Evolutionary conservation across 1,140 invertebrate genomes (phyloP), one percentile per base, ranked within the genome.

Genomic region (Trichonephila clavipes): DNA sequence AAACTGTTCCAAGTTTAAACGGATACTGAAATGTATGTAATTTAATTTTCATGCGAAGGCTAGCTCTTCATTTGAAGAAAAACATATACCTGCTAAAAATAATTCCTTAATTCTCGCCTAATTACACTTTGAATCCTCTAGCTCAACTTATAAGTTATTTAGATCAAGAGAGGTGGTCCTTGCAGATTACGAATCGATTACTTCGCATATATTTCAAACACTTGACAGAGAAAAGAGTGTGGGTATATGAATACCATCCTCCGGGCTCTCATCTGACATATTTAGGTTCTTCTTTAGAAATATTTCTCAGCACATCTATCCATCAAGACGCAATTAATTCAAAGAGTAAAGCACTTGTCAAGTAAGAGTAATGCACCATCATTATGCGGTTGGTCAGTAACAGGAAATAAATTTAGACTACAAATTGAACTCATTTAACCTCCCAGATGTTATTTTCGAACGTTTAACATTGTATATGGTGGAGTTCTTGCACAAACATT

Each of bases 371-470:
- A 77, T 34, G 72, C 72, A 77, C 72, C 72, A 4, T 19, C 72
- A 40, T 34, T 24, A 77, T 77, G 16, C 72, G 72, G 6, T 40
- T 40, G 72, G 72, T 77, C 72, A 77, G 72, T 16, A 77, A 18
- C 72, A 19, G 72, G 72, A 77, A 77, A 77, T 34, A 77, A 77
- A 77, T 77, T 34, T 77, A 77, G 72, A 77, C 72, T 77, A 6
- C 28, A 77, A 40, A 77, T 5, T 40, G 72, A 77, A 77, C 72
- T 77, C 72, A 18, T 18, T 77, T 77, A 40, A 77, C 72, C 72
- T 6, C 28, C 12, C 14, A 34, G 72, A 34, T 34, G 72, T 40
- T 34, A 40, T 77, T 77, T 40, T 19, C 21, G 14, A 6, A 64
- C 18, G 62, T 64, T 18, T 77, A 34, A 77, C 28, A 77, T 40